Base-by-base conservation (phyloP, 2,888 invertebrate species). In the Teleogryllus oceanicus region DNA sequence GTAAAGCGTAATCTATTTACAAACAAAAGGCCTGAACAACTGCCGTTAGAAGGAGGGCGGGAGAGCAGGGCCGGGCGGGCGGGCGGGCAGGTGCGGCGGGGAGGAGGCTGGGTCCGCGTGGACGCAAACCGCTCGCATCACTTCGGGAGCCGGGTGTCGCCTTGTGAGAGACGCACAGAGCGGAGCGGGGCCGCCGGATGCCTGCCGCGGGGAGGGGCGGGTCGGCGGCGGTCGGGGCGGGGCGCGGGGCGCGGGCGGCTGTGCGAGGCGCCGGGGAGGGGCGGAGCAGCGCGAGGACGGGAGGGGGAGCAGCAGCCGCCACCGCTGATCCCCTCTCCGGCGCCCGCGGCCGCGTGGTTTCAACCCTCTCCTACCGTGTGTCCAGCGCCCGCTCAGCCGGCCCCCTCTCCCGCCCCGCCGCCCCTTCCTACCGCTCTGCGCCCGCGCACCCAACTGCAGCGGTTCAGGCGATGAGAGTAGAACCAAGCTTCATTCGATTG, bases 351-450 rank as follows among this genome's bases (percentile, higher is more conserved):
- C 62, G 62, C 62, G 62, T 62, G 62, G 62, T 13, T 62, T 18
- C 62, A 18, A 62, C 62, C 78, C 78, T 80, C 79, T 78, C 49
- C 80, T 78, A 77, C 80, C 77, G 50, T 78, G 50, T 78, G 49
- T 20, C 74, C 21, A 21, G 79, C 80, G 21, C 75, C 78, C 24
- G 77, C 76, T 16, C 78, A 75, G 18, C 50, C 50, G 21, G 37
- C 37, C 74, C 20, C 50, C 74, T 18, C 78, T 20, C 79, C 76
- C 62, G 74, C n/a, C 74, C 51, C n/a, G 75, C 50, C 75, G 16
- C 77, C 51, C 74, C 78, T 37, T 24, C 49, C 50, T 21, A 50
- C n/a, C 49, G 51, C 20, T n/a, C 62, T n/a, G 62, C 62, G 62
- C 62, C 80, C 78, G 74, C 76, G 24, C 51, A 74, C 79, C 77